A percentile compares a stretch with the other conserved stretches of the same genome.
phyloP scores from a whole-genome alignment of 30 jellyfish, hydroid and myxozoan species.

The Hydra vulgaris region DNA sequence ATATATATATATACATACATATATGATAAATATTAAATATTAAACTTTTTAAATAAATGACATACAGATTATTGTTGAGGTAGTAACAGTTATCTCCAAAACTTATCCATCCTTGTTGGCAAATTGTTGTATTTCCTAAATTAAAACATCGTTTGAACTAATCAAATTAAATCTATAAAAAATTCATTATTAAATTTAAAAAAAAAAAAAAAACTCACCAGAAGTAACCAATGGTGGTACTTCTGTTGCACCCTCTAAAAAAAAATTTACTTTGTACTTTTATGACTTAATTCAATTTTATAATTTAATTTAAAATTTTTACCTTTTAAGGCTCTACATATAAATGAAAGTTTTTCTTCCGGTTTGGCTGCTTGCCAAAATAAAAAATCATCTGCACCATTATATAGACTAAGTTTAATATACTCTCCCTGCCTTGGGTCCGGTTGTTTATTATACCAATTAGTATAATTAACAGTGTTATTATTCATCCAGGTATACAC shows the following conservation, averaged over 20 bases:
- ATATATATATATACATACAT: too few species aligned
- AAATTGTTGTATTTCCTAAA: conserved; percentile 51
- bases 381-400: conserved; percentile 45
- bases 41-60: too few species aligned
- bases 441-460: conserved; percentile 92
- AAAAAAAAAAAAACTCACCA: not conserved
- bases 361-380: conserved; percentile 66
- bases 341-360: conserved; percentile 31
- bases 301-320: not conserved
- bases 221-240: not conserved
- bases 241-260: conserved; percentile 13
- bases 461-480: conserved; percentile 44
- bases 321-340: conserved; percentile 72
- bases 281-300: not conserved
- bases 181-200: not conserved
- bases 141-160: not conserved
- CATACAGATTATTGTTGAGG: conserved; percentile 23
- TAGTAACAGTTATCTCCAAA: conserved; percentile 61
- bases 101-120: conserved; percentile 85
- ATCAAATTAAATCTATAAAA: too few species aligned
- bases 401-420: conserved; percentile 38
- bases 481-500: conserved; percentile 69
- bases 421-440: conserved; percentile 74
- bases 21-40: too few species aligned
- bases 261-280: too few species aligned